Conservation (phyloP, 2,113 vertebrate genomes). For the Furnarius figulus region DNA sequence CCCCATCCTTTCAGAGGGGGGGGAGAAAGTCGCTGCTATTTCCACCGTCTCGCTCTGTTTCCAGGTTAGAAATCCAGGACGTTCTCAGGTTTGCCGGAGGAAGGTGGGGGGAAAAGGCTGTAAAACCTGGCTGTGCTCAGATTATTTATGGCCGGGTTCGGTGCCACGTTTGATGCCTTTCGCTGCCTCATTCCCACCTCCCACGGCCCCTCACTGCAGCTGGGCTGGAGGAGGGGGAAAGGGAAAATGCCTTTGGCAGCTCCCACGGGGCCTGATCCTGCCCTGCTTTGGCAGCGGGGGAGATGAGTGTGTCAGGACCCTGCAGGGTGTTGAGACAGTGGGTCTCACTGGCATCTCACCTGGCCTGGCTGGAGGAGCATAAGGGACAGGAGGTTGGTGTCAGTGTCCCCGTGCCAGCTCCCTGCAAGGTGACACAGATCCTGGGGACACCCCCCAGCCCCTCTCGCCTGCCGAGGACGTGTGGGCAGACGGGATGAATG, state of each 20-base stretch:
- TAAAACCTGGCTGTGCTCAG: neutral
- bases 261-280: neutral
- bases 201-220: constrained; percentile 23
- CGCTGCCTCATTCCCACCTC: constrained; percentile 35
- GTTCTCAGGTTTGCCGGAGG: neutral
- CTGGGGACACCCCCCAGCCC: neutral
- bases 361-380: neutral
- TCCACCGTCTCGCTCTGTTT: neutral
- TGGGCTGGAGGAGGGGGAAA: constrained; percentile 21
- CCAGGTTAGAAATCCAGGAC: constrained; percentile 57
- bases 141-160: constrained; percentile 19
- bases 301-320: neutral
- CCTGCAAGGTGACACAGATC: neutral
- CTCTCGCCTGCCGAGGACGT: neutral
- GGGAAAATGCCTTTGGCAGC: neutral
- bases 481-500: neutral
- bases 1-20: neutral
- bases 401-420: neutral
- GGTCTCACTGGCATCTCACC: neutral
- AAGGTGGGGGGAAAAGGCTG: constrained; percentile 38
- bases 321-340: neutral
- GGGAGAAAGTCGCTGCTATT: neutral
- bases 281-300: neutral
- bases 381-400: neutral
- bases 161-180: neutral